phyloP scores from a whole-genome alignment of 1,140 invertebrate genomes.

The Ceratoteleas bidentatus region DNA sequence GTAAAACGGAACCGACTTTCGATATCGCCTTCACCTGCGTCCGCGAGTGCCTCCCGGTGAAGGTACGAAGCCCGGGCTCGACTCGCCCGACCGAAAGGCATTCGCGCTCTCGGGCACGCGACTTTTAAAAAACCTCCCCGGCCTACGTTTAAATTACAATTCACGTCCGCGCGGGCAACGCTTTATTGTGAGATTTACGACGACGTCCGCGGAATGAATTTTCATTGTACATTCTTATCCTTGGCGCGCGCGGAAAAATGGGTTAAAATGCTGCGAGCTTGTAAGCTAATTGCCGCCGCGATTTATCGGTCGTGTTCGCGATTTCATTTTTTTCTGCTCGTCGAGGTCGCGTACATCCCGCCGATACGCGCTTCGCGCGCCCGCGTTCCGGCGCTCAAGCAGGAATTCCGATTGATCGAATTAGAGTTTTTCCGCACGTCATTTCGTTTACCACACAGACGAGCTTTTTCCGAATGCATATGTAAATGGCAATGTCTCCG shows the following conservation, averaged over 20 bases:
- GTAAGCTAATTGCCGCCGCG: conserved; percentile 62
- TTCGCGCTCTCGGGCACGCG: conserved; percentile 43
- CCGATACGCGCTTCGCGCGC: conserved; percentile 41
- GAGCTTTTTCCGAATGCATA: no score
- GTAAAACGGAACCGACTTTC: conserved; percentile 75
- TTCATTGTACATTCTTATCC: conserved; percentile 66
- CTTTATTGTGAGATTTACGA: conserved; percentile 68
- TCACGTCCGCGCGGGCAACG: conserved; percentile 49
- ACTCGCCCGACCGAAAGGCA: conserved; percentile 25
- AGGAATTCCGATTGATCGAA: no score
- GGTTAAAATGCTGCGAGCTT: conserved; percentile 66
- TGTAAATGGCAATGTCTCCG: no score
- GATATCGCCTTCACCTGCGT: conserved; percentile 75
- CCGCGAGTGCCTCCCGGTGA: conserved; percentile 27
- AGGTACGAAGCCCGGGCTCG: conserved; percentile 42
- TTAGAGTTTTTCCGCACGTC: no score
- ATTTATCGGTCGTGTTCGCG: conserved; percentile 54
- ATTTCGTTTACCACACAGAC: no score
- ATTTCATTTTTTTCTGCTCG: conserved; percentile 59
- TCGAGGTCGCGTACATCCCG: conserved; percentile 42
- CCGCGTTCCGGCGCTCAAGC: not conserved
- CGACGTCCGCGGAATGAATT: conserved; percentile 63
- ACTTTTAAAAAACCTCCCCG: conserved; percentile 52
- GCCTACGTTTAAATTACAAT: conserved; percentile 65
- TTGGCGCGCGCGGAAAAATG: conserved; percentile 58